Evolutionary conservation across 2,113 vertebrate species (phyloP), one percentile per base, ranked within the genome.

Genomic region (Hipposideros armiger): DNA sequence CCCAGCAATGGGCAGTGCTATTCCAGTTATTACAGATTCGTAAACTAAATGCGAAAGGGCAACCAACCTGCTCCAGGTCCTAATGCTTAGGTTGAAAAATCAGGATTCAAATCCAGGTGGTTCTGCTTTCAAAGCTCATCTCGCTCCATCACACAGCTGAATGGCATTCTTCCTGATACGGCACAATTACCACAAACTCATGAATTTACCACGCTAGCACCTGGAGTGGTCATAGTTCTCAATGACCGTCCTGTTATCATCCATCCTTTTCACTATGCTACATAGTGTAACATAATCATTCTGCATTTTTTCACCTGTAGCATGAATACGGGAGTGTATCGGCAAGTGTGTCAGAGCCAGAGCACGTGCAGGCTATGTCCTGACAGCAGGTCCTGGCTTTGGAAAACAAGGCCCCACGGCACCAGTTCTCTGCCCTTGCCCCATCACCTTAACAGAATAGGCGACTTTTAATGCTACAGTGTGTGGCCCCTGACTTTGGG

Each of bases 361-460:
- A 4, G 36, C 50, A 5, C 2, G 7, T 0, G 5, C 22, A 8
- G 1, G 7, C n/a, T 1, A 13, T 0, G 0, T 11, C 15, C 47
- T 14, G 1, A 7, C 4, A 3, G 58, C 15, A 32, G 22, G 9
- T 8, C 16, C 1, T 3, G 0, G 4, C 32, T 19, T 20, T 20
- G 62, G 85, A 66, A 82, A 0, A 4, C 19, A 0, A 40, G 11
- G n/a, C 40, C 4, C 17, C 17, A 24, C 26, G 66, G 32, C 36
- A 1, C 4, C 19, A 3, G 36, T n/a, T 50, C 9, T 16, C 11
- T 1, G 2, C 32, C 17, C 56, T 7, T 4, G 22, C 20, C 3
- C 58, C 8, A 0, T 10, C 10, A 19, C 28, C 24, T 28, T 8
- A 30, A 60, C 10, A 28, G 32, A 62, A 4, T 20, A 14, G 36